These are phyloP conservation scores for Chirona hameri DNA, from an alignment of 2,888 invertebrate genomes.

Conservation along the genomic window DNA sequence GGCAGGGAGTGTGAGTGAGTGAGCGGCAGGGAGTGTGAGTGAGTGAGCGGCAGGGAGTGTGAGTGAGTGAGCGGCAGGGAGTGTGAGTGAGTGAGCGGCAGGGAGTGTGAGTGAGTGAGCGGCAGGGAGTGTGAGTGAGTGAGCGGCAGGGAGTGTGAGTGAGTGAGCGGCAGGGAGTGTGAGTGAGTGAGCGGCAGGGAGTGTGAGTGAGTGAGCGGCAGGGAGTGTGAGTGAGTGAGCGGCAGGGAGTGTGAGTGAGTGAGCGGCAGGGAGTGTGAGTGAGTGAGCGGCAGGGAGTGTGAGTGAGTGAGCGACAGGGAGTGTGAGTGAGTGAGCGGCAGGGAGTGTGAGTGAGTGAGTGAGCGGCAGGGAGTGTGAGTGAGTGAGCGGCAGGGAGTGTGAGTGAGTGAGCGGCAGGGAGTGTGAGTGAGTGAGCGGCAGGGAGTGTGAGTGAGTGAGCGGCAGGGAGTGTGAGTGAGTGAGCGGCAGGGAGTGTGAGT, in stretches of 20 bases:
- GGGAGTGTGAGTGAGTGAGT: neutral
- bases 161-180: neutral
- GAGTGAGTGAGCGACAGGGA: neutral
- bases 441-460: neutral
- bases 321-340: neutral
- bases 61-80: neutral
- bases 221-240: neutral
- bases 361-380: neutral
- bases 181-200: too few relatives aligned
- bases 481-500: too few relatives aligned
- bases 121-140: neutral
- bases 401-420: neutral
- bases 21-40: neutral
- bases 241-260: neutral
- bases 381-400: too few relatives aligned
- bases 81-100: neutral
- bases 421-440: neutral
- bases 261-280: neutral
- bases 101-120: neutral
- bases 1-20: neutral
- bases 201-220: neutral
- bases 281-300: too few relatives aligned
- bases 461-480: neutral
- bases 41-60: too few relatives aligned
- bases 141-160: too few relatives aligned